Conservation (phyloP, 2,113 vertebrate genomes). For the Tautogolabrus adspersus region DNA sequence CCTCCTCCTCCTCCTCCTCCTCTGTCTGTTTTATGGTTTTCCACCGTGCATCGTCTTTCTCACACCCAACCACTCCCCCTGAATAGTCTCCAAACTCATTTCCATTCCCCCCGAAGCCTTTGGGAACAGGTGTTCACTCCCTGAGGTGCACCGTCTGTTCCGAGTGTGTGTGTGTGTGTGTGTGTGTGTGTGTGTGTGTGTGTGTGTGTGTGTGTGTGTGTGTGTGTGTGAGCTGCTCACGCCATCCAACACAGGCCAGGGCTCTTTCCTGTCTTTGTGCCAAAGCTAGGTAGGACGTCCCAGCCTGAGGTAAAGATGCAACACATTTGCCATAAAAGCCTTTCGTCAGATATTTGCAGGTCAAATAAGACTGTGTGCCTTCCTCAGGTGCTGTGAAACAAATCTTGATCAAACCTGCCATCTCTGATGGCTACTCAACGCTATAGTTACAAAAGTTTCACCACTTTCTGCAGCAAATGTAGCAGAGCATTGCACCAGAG, state of each 20-base stretch:
- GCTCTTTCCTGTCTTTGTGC: constrained; percentile 19
- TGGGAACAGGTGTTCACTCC: constrained; percentile 55
- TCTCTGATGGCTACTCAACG: not conserved
- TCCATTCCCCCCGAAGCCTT: constrained; percentile 28
- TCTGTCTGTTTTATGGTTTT: constrained; percentile 41
- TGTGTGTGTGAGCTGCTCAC: not conserved
- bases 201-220: not conserved
- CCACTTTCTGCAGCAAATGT: no score
- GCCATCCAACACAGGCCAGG: not conserved
- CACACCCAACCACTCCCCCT: constrained; percentile 20
- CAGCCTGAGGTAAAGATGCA: not conserved
- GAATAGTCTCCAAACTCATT: constrained; percentile 2
- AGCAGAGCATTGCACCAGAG: no score
- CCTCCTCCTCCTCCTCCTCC: constrained; percentile 3
- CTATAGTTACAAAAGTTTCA: no score
- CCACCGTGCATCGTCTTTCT: constrained; percentile 11
- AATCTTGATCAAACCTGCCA: not conserved
- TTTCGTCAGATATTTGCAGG: not conserved
- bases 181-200: not conserved
- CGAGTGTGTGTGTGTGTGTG: not conserved
- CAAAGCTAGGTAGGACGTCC: constrained; percentile 26
- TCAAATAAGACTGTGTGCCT: no score
- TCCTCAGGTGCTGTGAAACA: not conserved
- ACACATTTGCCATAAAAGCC: not conserved
- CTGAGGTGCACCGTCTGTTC: not conserved